Base-by-base conservation (phyloP, 1,140 invertebrate genomes). In the Pseudomyrmex gracilis region DNA sequence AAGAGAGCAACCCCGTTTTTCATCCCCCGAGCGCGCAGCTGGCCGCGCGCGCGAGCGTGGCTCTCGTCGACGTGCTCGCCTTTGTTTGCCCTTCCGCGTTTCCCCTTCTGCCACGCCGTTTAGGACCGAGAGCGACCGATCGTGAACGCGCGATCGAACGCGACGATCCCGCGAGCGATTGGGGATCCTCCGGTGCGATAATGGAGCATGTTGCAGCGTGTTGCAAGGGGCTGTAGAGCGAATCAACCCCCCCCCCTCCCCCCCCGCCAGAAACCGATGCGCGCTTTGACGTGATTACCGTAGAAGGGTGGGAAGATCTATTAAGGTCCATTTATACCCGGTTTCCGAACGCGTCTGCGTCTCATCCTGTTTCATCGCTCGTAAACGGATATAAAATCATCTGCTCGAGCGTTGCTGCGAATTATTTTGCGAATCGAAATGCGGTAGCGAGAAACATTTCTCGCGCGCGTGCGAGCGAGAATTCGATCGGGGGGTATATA, bases 81-180 rank as follows among this genome's bases (percentile, higher is more conserved):
- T 80, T 80, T 80, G 76, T 80, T 80, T 80, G 76, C 64, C 66
- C 53, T 80, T 58, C 20, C 66, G 76, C 76, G 76, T 66, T 2
- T 24, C 34, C 34, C 63, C 43, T 58, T 20, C 13, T 17, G 76
- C 1, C 64, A 10, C 43, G 51, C 61, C 61, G 61, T 2, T 34
- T 34, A 34, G 61, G 60, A 67, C 67, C 67, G 53, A 15, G 12
- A 53, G 15, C 51, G 13, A 43, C 49, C 10, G 34, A 58, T 68
- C 34, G 64, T 57, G 24, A 34, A 17, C 47, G 53, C 20, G 10
- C 49, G 34, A 57, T 70, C 64, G 45, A 58, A 47, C 34, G 53
- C 60, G 2, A 12, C 49, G n/a, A 61, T 47, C 43, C 34, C 20
- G 22, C 22, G 17, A 67, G 17, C 34, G 76, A 24, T 58, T 47